phyloP scores from a whole-genome alignment of 2,888 invertebrate species.

The Seira ritae region DNA sequence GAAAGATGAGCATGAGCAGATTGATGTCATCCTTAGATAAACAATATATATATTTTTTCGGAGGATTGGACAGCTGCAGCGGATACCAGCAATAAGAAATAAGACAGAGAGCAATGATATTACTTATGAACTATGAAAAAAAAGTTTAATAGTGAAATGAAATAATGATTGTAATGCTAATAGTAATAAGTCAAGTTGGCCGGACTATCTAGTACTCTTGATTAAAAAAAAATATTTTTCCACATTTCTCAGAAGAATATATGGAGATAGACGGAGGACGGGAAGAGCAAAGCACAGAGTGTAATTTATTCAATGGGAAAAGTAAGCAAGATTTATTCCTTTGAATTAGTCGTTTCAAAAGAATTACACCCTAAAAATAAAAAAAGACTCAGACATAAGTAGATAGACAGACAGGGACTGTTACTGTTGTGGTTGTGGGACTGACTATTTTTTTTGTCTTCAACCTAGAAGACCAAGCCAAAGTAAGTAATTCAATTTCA shows the following conservation, averaged over 20 bases:
- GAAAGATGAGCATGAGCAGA: constrained; percentile 17
- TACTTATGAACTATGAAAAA: not conserved
- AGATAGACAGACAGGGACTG: too few species aligned
- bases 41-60: not conserved
- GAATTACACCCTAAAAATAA: too few species aligned
- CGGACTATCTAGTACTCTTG: too few species aligned
- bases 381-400: too few species aligned
- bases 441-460: too few species aligned
- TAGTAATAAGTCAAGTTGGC: constrained; percentile 4
- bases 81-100: not conserved
- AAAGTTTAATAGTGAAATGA: not conserved
- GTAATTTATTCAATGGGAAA: constrained; percentile 13
- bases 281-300: not conserved
- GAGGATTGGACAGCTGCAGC: not conserved
- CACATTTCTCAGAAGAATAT: too few species aligned
- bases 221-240: constrained; percentile 10
- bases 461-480: too few species aligned
- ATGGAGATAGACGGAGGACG: too few species aligned
- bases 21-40: constrained; percentile 20
- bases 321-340: not conserved
- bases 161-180: not conserved
- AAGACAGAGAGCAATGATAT: not conserved
- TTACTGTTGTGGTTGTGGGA: too few species aligned
- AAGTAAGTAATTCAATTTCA: not conserved
- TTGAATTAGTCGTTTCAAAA: not conserved